A percentile compares a stretch with the other conserved stretches of the same genome.
Evolutionary conservation across 2,888 invertebrate genomes (phyloP).

Genomic region (Helobdella robusta): DNA sequence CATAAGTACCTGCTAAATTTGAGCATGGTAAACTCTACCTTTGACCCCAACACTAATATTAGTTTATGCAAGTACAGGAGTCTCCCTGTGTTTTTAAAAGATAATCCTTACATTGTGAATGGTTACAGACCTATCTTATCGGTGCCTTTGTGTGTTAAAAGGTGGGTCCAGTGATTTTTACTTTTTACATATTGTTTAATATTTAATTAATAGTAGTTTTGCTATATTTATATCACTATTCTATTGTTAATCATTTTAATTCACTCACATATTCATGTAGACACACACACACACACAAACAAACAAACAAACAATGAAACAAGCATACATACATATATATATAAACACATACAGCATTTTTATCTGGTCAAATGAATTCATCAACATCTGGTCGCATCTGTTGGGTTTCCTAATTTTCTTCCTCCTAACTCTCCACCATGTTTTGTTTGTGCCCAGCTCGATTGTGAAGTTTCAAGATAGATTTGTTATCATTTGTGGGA

Average conservation of each 20-base stretch:
- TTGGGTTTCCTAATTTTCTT: constrained; percentile 60
- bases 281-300: too few relatives aligned
- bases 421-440: constrained; percentile 71
- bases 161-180: constrained; percentile 53
- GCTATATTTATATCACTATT: neutral
- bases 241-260: neutral
- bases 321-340: too few relatives aligned
- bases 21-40: neutral
- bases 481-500: neutral
- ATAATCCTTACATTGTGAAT: constrained; percentile 72
- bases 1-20: neutral
- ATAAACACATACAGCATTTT: too few relatives aligned
- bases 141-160: constrained; percentile 56
- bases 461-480: neutral
- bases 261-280: too few relatives aligned
- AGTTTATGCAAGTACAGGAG: constrained; percentile 50
- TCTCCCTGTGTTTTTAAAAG: constrained; percentile 73
- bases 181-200: neutral
- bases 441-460: constrained; percentile 47
- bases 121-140: constrained; percentile 67
- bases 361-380: constrained; percentile 78
- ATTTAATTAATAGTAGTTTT: neutral
- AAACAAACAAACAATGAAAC: too few relatives aligned
- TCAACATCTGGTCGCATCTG: constrained; percentile 94
- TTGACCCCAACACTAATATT: constrained; percentile 32